These are phyloP conservation scores for Selenia dentaria DNA, from an alignment of 2,888 invertebrate species.

Conservation along the genomic window DNA sequence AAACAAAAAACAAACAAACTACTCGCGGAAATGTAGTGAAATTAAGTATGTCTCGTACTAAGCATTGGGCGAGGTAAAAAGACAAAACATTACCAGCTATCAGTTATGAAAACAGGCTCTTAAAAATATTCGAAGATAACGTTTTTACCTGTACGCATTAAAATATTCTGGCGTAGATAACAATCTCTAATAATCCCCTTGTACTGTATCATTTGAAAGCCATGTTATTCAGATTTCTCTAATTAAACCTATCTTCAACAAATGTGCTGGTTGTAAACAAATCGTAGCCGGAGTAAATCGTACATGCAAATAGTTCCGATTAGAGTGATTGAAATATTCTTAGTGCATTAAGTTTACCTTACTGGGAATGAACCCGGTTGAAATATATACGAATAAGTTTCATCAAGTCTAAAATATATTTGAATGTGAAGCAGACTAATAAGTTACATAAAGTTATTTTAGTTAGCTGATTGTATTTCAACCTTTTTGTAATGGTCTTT, in stretches of 20 bases:
- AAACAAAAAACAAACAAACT: no score
- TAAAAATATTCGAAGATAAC: no score
- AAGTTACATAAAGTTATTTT: slow-evolving; percentile 15
- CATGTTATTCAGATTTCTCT: slow-evolving; percentile 3
- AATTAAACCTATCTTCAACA: slow-evolving; percentile 14
- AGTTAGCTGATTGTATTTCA: slow-evolving; percentile 1
- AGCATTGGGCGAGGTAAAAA: no score
- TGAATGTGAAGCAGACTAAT: slow-evolving; percentile 3
- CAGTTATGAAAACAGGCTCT: no score
- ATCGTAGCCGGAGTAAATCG: slow-evolving; percentile 16
- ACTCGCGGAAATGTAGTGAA: no score
- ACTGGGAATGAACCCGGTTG: slow-evolving; percentile 6
- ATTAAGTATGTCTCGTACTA: no score
- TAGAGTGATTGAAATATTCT: slow-evolving; percentile 21
- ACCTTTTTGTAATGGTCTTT: slow-evolving; percentile 2
- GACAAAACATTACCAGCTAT: no score
- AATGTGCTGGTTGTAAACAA: slow-evolving; percentile 16
- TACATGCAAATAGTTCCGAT: slow-evolving; percentile 20
- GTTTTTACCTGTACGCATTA: no score
- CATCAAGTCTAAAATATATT: slow-evolving; percentile 15
- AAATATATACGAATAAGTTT: slow-evolving; percentile 7
- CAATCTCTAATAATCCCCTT: not conserved
- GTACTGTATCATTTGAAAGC: not conserved
- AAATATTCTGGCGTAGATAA: no score
- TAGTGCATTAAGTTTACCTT: slow-evolving; percentile 10